Evolutionary conservation across 1,140 invertebrate species (phyloP).

Genomic region (Pogonognathellus flavescens): DNA sequence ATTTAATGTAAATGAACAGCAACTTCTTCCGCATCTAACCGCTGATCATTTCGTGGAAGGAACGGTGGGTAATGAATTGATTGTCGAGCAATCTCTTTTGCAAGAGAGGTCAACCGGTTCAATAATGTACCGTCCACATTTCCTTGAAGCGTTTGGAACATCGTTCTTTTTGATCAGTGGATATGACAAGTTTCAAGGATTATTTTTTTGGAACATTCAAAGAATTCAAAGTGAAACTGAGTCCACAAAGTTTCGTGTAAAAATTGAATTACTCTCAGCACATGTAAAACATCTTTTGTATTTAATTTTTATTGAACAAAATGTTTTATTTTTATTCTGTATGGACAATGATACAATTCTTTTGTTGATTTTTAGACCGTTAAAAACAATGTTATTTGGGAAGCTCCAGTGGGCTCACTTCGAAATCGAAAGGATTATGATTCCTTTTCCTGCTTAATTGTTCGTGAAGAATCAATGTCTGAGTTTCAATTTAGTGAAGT

Average conservation of each 20-base stretch:
- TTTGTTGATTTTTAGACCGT: background rate
- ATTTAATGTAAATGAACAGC: background rate
- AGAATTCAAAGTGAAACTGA: background rate
- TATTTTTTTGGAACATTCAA: conserved; percentile 7
- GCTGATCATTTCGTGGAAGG: background rate
- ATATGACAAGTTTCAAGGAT: conserved; percentile 6
- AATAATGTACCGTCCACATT: background rate
- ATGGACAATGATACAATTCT: background rate
- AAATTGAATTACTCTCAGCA: background rate
- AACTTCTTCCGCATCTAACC: background rate
- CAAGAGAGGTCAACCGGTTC: background rate
- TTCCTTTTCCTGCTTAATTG: background rate
- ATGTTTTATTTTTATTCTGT: background rate
- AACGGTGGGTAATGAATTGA: background rate
- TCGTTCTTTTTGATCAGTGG: background rate
- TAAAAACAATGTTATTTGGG: background rate
- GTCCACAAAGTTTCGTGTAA: background rate
- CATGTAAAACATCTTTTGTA: background rate
- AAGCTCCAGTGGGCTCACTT: background rate
- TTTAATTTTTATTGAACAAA: background rate
- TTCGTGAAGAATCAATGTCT: background rate
- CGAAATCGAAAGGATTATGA: background rate
- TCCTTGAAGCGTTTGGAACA: conserved; percentile 4
- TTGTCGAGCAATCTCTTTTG: background rate
- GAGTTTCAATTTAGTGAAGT: background rate